A percentile compares a stretch with the other conserved stretches of the same genome.
phyloP scores from a whole-genome alignment of 2,797 vertebrate genomes.

The Heliangelus exortis region DNA sequence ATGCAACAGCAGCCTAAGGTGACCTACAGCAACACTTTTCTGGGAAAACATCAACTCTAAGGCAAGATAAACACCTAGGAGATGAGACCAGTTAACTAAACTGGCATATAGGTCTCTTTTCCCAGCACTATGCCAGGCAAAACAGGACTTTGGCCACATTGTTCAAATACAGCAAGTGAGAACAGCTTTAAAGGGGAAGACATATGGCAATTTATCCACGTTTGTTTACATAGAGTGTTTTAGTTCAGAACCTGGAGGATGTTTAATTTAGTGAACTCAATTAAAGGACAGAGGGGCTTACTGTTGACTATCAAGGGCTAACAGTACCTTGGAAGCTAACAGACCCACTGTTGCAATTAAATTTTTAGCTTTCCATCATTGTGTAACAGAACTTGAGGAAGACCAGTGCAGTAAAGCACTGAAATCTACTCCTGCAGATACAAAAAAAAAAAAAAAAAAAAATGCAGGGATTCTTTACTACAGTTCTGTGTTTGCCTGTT shows the following conservation, averaged over 20 bases:
- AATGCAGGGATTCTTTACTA: not conserved
- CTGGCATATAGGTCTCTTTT: not conserved
- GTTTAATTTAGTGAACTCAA: not conserved
- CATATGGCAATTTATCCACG: not conserved
- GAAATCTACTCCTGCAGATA: not conserved
- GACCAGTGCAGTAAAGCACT: not conserved
- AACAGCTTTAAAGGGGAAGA: not conserved
- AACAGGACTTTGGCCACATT: not conserved
- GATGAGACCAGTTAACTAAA: not conserved
- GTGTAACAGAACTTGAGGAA: not conserved
- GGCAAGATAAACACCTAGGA: not conserved
- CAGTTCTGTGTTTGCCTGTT: not conserved
- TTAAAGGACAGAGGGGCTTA: not conserved
- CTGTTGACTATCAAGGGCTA: not conserved
- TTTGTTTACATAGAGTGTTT: not conserved
- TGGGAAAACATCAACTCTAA: not conserved
- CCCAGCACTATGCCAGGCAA: not conserved
- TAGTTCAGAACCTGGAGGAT: not conserved
- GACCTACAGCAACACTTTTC: fast-evolving
- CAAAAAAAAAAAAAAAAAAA: not conserved
- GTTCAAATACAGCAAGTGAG: not conserved
- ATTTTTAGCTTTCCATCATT: not conserved
- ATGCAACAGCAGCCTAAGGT: not conserved
- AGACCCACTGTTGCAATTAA: not conserved
- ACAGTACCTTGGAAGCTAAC: not conserved